Conservation (phyloP, 2,797 vertebrate species). For the Masticophis lateralis region DNA sequence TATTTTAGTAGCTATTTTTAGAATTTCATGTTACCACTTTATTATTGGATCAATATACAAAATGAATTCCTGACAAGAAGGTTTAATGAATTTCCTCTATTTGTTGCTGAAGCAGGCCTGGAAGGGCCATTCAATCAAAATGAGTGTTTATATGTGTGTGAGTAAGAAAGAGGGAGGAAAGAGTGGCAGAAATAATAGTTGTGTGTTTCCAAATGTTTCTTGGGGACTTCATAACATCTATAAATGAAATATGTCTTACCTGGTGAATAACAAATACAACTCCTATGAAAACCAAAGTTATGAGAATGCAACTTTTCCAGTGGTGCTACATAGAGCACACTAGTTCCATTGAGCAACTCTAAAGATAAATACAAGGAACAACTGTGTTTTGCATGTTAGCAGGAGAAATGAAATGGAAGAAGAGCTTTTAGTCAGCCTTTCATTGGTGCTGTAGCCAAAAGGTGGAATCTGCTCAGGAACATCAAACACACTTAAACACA, state of each 20-base stretch:
- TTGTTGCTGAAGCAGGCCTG: constrained; percentile 1
- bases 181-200: background rate
- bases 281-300: background rate
- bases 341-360: background rate
- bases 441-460: background rate
- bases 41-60: background rate
- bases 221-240: fast-evolving
- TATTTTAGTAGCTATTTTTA: constrained; percentile 28
- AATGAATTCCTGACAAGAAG: constrained; percentile 16
- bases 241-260: fast-evolving
- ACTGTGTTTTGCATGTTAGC: background rate
- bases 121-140: constrained; percentile 4
- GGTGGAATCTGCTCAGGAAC: background rate
- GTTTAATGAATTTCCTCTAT: constrained; percentile 13
- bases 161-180: too few species aligned
- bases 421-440: background rate
- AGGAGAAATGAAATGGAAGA: background rate
- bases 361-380: background rate
- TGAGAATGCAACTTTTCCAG: background rate
- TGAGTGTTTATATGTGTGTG: background rate
- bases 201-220: fast-evolving
- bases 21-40: background rate
- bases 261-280: background rate
- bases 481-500: background rate
- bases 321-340: fast-evolving